phyloP scores from a whole-genome alignment of 2,797 vertebrate genomes.

The Onychomys arenicola region DNA sequence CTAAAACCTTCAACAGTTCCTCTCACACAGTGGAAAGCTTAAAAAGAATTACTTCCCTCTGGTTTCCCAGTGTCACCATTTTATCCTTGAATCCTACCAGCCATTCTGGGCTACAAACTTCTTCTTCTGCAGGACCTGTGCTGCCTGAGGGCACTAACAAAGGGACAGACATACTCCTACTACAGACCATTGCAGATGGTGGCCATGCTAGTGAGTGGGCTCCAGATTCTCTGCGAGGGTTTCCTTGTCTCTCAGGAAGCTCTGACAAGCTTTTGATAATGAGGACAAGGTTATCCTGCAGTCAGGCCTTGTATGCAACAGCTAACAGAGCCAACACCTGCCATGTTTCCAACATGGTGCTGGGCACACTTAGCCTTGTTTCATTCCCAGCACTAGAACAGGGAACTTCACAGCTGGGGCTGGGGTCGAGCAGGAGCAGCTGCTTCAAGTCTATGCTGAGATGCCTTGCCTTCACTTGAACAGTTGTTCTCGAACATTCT shows the following conservation, averaged over 20 bases:
- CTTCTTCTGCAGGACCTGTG: neutral
- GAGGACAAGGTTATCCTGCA: neutral
- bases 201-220: neutral
- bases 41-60: neutral
- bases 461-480: slow-evolving; percentile 8
- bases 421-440: neutral
- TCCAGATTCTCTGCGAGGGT: slow-evolving; percentile 13
- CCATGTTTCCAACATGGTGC: neutral
- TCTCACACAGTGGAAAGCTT: neutral
- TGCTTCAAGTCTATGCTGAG: neutral
- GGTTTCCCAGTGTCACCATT: neutral
- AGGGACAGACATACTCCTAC: neutral
- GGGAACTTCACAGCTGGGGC: neutral
- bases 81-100: neutral
- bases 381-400: neutral
- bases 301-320: neutral
- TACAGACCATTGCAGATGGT: neutral
- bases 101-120: neutral
- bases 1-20: neutral
- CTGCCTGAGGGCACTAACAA: neutral
- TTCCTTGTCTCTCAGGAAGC: neutral
- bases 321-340: neutral
- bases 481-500: neutral
- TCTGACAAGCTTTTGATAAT: neutral
- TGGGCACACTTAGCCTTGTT: neutral